A percentile compares a stretch with the other conserved stretches of the same genome.
Conservation (phyloP, 2,888 invertebrate genomes). For the Eristalis intricaria region DNA sequence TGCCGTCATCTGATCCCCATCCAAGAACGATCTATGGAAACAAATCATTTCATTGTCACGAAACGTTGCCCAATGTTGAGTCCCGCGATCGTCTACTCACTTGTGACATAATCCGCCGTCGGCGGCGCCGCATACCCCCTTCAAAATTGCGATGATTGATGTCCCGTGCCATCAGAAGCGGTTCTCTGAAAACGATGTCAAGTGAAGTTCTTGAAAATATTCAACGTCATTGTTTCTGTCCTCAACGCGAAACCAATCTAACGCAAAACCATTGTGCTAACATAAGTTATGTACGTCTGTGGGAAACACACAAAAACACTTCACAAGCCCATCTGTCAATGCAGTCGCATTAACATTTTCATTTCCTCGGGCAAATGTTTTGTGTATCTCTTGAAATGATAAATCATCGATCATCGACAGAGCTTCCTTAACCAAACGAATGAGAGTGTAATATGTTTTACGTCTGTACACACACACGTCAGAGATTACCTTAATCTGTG, state of each 20-base stretch:
- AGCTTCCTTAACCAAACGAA: constrained; percentile 23
- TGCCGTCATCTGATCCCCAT: no score
- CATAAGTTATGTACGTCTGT: neutral
- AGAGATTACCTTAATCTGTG: constrained; percentile 11
- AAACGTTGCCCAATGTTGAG: neutral
- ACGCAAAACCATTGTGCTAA: neutral
- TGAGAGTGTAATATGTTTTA: neutral
- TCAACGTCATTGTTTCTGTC: neutral
- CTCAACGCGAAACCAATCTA: neutral
- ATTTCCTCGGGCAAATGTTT: constrained; percentile 2
- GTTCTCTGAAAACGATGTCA: no score
- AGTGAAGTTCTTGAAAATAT: no score
- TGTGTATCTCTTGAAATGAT: neutral
- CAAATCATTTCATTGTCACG: neutral
- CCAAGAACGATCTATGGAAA: neutral
- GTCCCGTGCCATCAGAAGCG: neutral
- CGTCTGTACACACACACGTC: constrained; percentile 2
- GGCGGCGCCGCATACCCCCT: neutral
- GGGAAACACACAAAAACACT: neutral
- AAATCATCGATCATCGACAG: constrained; percentile 7
- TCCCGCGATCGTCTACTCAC: neutral
- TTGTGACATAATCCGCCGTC: neutral
- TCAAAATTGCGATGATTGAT: neutral
- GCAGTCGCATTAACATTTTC: constrained; percentile 8
- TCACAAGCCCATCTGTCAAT: constrained; percentile 24